A percentile compares a stretch with the other conserved stretches of the same genome.
phyloP scores from a whole-genome alignment of 1,140 invertebrate genomes.

The Macrobrachium nipponense region DNA sequence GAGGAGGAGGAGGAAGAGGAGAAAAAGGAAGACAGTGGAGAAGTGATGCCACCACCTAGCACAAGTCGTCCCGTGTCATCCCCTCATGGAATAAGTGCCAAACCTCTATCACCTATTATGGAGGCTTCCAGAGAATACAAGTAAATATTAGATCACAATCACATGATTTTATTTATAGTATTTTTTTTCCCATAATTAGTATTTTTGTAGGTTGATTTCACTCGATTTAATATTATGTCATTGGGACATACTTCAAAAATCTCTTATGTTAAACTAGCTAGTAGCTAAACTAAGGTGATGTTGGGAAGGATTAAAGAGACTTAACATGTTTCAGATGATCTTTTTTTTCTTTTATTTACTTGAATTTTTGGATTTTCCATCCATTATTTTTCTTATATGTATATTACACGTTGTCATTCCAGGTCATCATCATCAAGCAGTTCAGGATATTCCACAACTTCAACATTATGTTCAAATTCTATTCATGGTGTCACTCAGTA shows the following conservation, averaged over 20 bases:
- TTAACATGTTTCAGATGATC: background rate
- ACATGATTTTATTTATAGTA: background rate
- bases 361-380: background rate
- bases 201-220: too few species aligned
- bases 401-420: background rate
- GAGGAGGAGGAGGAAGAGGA: conserved; percentile 9
- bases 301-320: too few species aligned
- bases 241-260: too few species aligned
- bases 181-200: background rate
- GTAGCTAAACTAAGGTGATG: too few species aligned
- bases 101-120: conserved; percentile 47
- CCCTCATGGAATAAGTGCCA: background rate
- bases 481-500: conserved; percentile 23
- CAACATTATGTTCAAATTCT: conserved; percentile 25
- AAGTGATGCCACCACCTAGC: conserved; percentile 38
- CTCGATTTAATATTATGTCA: too few species aligned
- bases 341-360: background rate
- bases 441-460: conserved; percentile 34
- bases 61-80: background rate
- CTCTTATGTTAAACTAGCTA: too few species aligned
- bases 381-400: background rate
- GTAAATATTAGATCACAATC: background rate
- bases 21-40: conserved; percentile 20
- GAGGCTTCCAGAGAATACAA: conserved; percentile 48
- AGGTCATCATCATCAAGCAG: conserved; percentile 51